These are phyloP conservation scores for Apocheima hispidaria DNA, from an alignment of 2,888 invertebrate genomes.

Conservation along the genomic window DNA sequence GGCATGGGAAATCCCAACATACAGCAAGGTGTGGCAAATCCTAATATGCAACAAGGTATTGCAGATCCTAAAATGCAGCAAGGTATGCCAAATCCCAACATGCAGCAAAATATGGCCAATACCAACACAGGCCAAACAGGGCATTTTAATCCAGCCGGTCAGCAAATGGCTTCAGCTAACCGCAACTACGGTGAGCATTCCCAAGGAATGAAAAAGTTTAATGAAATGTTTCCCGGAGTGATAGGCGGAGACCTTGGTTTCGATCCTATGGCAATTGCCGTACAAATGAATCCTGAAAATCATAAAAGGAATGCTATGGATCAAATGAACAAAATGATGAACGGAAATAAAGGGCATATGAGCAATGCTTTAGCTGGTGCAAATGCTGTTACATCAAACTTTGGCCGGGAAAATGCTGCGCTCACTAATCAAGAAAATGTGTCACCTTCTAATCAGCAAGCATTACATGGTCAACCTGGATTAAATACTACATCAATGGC, in stretches of 20 bases:
- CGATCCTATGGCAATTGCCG: slow-evolving; percentile 80
- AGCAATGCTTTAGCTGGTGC: slow-evolving; percentile 48
- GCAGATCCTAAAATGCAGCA: slow-evolving; percentile 5
- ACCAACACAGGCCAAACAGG: slow-evolving; percentile 4
- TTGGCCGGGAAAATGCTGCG: slow-evolving; percentile 29
- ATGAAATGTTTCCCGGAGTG: slow-evolving; percentile 78
- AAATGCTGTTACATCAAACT: slow-evolving; percentile 45
- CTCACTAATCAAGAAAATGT: slow-evolving; percentile 30
- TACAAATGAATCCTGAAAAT: slow-evolving; percentile 81
- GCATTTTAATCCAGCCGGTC: slow-evolving; percentile 42
- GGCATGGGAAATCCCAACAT: slow-evolving; percentile 34
- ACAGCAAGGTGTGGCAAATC: slow-evolving; percentile 35
- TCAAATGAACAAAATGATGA: slow-evolving; percentile 68
- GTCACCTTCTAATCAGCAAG: slow-evolving; percentile 17
- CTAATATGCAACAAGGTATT: slow-evolving; percentile 43
- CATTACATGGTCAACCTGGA: slow-evolving; percentile 8
- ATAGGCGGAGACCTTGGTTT: slow-evolving; percentile 70
- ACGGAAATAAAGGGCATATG: slow-evolving; percentile 47
- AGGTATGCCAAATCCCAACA: slow-evolving; percentile 33
- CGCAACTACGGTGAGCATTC: slow-evolving; percentile 60
- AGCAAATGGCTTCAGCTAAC: slow-evolving; percentile 45
- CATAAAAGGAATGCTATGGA: slow-evolving; percentile 67
- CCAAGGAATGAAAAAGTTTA: slow-evolving; percentile 70
- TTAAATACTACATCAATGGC: slow-evolving; percentile 13
- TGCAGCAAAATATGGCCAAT: slow-evolving; percentile 37